Conservation (phyloP, 2,888 invertebrate species). For the Synergus itoensis region DNA sequence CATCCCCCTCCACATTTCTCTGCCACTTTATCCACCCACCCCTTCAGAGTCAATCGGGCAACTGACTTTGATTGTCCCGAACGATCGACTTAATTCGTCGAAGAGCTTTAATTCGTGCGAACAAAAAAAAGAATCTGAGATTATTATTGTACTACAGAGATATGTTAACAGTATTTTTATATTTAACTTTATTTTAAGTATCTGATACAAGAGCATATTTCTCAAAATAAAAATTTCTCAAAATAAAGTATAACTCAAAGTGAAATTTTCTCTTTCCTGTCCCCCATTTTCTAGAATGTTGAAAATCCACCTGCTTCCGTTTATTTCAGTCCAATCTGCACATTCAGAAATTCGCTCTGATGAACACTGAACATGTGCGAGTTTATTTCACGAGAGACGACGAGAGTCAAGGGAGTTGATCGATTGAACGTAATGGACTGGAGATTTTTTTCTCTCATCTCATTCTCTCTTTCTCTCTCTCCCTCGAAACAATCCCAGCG, state of each 20-base stretch:
- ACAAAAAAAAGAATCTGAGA: not conserved
- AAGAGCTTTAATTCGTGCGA: constrained; percentile 1
- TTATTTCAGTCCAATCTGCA: constrained; percentile 14
- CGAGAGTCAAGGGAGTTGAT: constrained; percentile 39
- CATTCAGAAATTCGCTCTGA: constrained; percentile 3
- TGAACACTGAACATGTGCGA: constrained; percentile 41
- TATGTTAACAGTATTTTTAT: no score
- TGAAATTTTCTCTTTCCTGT: not conserved
- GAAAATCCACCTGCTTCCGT: constrained; percentile 25
- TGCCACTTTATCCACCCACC: not conserved
- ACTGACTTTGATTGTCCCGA: constrained; percentile 28
- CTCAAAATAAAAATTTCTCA: no score
- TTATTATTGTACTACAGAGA: not conserved
- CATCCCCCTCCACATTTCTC: not conserved
- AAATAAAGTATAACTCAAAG: not conserved
- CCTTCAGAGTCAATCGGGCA: constrained; percentile 17
- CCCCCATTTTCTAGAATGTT: not conserved
- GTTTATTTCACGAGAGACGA: constrained; percentile 33
- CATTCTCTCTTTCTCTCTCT: constrained; percentile 34
- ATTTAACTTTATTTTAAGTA: no score
- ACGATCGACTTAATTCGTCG: constrained; percentile 17
- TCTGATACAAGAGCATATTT: no score
- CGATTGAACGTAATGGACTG: constrained; percentile 41
- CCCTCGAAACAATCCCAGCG: constrained; percentile 33
- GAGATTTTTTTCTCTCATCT: constrained; percentile 14